A percentile compares a stretch with the other conserved stretches of the same genome.
Conservation (phyloP, 2,113 vertebrate genomes). For the Nicator chloris region DNA sequence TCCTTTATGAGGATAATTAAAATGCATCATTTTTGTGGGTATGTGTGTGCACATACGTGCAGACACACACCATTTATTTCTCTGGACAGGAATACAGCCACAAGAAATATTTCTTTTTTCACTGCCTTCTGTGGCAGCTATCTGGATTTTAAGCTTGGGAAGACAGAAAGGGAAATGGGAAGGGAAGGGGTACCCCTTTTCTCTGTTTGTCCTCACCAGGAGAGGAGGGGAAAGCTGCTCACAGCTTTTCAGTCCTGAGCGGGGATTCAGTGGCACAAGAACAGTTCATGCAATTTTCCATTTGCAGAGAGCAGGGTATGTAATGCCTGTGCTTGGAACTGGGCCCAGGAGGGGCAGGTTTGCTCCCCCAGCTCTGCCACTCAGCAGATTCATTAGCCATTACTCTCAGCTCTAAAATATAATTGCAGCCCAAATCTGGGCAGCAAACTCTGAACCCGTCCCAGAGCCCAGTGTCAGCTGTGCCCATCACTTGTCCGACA, state of each 20-base stretch:
- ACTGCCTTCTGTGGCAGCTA: not conserved
- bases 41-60: not conserved
- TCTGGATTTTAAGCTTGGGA: not conserved
- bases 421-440: not conserved
- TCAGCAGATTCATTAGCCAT: slow-evolving; percentile 13
- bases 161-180: not conserved
- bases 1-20: slow-evolving; percentile 35
- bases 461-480: not conserved
- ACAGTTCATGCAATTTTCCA: not conserved
- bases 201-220: not conserved
- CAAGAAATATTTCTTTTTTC: not conserved
- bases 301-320: not conserved
- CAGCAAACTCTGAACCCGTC: not conserved
- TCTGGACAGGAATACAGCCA: not conserved
- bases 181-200: not conserved
- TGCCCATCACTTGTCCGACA: not conserved
- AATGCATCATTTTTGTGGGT: not conserved
- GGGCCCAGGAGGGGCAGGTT: not conserved
- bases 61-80: not conserved
- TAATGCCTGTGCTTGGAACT: not conserved
- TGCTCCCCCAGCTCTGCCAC: not conserved
- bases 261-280: rapidly evolving
- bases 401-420: not conserved
- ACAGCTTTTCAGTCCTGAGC: not conserved
- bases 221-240: not conserved